These are phyloP conservation scores for Chrysochloris asiatica DNA, from an alignment of 2,113 vertebrate species.

Conservation along the genomic window DNA sequence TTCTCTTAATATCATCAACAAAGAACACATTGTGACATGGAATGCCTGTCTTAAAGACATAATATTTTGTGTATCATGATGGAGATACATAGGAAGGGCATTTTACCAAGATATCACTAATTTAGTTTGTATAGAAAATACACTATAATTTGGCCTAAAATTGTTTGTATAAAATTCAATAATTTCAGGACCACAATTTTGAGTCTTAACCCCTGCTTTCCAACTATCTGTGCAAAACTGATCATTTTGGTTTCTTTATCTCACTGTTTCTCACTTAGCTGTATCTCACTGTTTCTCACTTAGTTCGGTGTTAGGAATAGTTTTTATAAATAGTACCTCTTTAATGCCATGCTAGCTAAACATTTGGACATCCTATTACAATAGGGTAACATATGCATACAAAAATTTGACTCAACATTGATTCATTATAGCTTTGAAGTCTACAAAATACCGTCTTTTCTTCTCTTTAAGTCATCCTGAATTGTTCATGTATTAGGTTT, in stretches of 20 bases:
- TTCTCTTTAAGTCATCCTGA: neutral
- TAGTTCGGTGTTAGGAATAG: neutral
- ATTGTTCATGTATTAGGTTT: neutral
- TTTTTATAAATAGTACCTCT: neutral
- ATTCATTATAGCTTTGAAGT: neutral
- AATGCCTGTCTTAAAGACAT: neutral
- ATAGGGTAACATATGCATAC: neutral
- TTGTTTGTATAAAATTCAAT: neutral
- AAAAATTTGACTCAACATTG: neutral
- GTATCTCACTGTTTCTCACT: too few species aligned
- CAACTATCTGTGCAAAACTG: neutral
- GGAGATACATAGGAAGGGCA: neutral
- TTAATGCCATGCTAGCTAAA: neutral
- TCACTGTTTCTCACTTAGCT: neutral
- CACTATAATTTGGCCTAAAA: neutral
- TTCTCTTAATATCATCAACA: neutral
- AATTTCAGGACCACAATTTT: neutral
- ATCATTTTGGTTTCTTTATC: neutral
- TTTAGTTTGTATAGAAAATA: neutral
- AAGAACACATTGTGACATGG: neutral
- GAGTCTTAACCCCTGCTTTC: neutral
- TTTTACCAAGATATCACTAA: neutral
- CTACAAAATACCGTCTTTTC: neutral
- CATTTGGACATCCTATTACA: neutral
- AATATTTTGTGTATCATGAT: neutral